Base-by-base conservation (phyloP, 2,113 vertebrate species). In the Suricata suricatta region DNA sequence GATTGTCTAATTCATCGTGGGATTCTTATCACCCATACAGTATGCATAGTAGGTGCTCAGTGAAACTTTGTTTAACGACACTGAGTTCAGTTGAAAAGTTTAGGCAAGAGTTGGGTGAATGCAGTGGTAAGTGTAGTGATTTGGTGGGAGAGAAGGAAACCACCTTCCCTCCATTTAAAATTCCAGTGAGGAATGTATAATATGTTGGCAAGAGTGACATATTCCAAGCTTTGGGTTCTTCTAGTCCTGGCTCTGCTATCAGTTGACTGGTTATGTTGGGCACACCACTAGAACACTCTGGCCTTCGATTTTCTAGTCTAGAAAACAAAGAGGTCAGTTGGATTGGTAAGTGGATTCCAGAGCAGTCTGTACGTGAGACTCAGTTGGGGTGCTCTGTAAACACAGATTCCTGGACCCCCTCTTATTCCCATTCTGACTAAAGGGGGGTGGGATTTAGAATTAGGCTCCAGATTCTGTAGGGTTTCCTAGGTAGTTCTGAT, bases 401-500 rank as follows among this genome's bases (percentile, higher is more conserved):
- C 63, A 63, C 35, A 44, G 33, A 47, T 54, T 52, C 19, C n/a
- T 21, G n/a, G 54, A 29, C 27, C 44, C 17, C n/a, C 38, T 93
- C 35, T 52, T 68, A 35, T 41, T 7, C 12, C 9, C 47, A 13
- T 93, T 85, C 81, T 76, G 50, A 31, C 1, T n/a, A 41, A 41
- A 41, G 41, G 38, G 63, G n/a, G 41, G 16, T 25, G 23, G 10
- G 33, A 0, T 95, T 74, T 47, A 91, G 27, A 85, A 14, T 0
- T 66, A 25, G 29, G 25, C 9, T 52, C 33, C 44, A 44, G 35
- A 85, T 27, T 76, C 80, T 83, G 8, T 6, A 72, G 81, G 21
- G 15, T 64, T 90, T 90, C 80, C 31, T 47, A 31, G 80, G 11
- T 66, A 50, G 68, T 92, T 82, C 38, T 41, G 92, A 81, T 7